Conservation (phyloP, 2,888 invertebrate species). For the Meganola albula region DNA sequence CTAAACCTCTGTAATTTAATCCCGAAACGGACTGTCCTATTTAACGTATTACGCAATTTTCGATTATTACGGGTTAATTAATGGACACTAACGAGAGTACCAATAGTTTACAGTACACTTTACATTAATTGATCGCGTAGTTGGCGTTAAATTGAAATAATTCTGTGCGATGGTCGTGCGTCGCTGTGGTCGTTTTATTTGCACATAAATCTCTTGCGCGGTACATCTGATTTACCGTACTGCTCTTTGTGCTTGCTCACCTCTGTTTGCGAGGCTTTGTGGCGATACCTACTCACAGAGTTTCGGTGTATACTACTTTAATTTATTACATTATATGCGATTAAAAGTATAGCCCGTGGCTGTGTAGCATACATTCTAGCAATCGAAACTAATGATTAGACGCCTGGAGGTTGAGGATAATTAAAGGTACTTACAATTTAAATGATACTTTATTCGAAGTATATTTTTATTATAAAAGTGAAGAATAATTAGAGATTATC, state of each 20-base stretch:
- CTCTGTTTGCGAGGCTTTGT: conserved; percentile 49
- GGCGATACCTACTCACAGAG: conserved; percentile 39
- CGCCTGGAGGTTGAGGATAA: too few species aligned
- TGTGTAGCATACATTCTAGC: too few species aligned
- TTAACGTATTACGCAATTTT: conserved; percentile 30
- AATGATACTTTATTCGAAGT: too few species aligned
- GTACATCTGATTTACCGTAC: conserved; percentile 66
- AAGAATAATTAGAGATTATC: too few species aligned
- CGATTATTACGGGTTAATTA: conserved; percentile 47
- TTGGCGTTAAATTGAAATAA: conserved; percentile 68
- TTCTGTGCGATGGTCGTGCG: conserved; percentile 48
- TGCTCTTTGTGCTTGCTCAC: conserved; percentile 52
- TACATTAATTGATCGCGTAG: conserved; percentile 51
- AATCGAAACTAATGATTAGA: too few species aligned
- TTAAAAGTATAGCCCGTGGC: conserved; percentile 22
- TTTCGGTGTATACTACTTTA: conserved; percentile 34
- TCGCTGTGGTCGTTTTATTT: conserved; percentile 59
- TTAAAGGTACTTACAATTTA: too few species aligned
- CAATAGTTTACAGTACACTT: conserved; percentile 34
- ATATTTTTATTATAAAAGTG: too few species aligned
- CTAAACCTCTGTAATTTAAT: conserved; percentile 19
- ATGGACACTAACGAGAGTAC: conserved; percentile 40
- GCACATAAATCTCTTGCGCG: conserved; percentile 55
- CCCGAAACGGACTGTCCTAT: conserved; percentile 18
- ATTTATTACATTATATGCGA: conserved; percentile 29